Evolutionary conservation across 2,797 vertebrate genomes (phyloP).

Genomic region (Pelobates cultripes): DNA sequence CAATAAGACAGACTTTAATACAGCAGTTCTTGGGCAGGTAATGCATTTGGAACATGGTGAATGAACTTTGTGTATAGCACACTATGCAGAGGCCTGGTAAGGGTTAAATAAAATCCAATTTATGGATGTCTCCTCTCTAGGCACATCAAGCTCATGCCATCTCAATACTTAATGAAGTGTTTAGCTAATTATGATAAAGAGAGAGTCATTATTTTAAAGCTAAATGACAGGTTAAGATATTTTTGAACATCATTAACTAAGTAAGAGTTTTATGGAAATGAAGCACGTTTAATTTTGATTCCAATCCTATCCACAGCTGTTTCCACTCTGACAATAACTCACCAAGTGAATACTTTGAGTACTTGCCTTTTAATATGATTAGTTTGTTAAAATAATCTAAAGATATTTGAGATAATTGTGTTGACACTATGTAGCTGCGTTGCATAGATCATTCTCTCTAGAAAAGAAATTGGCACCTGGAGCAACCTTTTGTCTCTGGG

Average conservation of each 20-base stretch:
- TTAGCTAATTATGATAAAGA: slow-evolving; percentile 38
- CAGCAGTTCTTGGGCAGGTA: too few relatives aligned
- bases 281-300: slow-evolving; percentile 6
- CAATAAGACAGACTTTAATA: too few relatives aligned
- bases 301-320: slow-evolving; percentile 6
- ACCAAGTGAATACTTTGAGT: background rate
- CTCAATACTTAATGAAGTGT: slow-evolving; percentile 35
- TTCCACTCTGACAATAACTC: slow-evolving; percentile 4
- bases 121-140: background rate
- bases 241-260: slow-evolving; percentile 43
- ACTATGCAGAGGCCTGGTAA: background rate
- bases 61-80: background rate
- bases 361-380: too few relatives aligned
- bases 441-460: too few relatives aligned
- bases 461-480: too few relatives aligned
- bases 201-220: slow-evolving; percentile 30
- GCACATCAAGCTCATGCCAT: slow-evolving; percentile 9
- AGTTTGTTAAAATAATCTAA: too few relatives aligned
- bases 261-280: slow-evolving; percentile 14
- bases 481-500: too few relatives aligned
- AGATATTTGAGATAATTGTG: too few relatives aligned
- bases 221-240: slow-evolving; percentile 41
- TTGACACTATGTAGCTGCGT: too few relatives aligned
- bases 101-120: slow-evolving; percentile 9
- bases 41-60: too few relatives aligned